Conservation (phyloP, 2,113 vertebrate genomes). For the Osmerus eperlanus region DNA sequence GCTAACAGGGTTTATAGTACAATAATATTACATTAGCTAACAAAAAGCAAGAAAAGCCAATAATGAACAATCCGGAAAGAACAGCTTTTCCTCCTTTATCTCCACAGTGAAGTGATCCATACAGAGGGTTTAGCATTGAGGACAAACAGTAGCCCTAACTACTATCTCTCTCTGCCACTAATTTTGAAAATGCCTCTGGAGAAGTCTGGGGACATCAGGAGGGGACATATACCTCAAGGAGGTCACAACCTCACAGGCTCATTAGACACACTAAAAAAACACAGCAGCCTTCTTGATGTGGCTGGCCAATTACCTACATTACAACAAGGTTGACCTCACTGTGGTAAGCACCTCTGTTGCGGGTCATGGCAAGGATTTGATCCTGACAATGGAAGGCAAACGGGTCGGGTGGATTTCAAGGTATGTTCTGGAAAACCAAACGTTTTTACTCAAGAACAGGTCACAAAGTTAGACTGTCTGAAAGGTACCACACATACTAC, state of each 20-base stretch:
- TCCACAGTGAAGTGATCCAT: not conserved
- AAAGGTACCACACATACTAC: too few relatives aligned
- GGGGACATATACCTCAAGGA: not conserved
- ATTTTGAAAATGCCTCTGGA: not conserved
- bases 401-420: not conserved
- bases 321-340: conserved; percentile 17
- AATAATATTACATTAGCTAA: too few relatives aligned
- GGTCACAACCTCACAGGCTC: not conserved
- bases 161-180: not conserved
- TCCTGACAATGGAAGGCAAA: not conserved
- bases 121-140: not conserved
- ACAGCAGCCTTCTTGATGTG: not conserved
- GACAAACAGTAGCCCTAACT: not conserved
- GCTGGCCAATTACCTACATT: conserved; percentile 38
- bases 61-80: too few relatives aligned
- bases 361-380: too few relatives aligned
- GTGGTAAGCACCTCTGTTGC: conserved; percentile 6
- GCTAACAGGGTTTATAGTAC: too few relatives aligned
- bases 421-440: not conserved
- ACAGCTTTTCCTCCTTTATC: too few relatives aligned
- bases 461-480: too few relatives aligned
- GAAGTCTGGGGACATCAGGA: not conserved
- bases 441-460: too few relatives aligned
- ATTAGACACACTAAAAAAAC: not conserved
- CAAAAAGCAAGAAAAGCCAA: too few relatives aligned